A percentile compares a stretch with the other conserved stretches of the same genome.
Conservation (phyloP, 2,888 invertebrate genomes). For the Drosophila diplacantha region DNA sequence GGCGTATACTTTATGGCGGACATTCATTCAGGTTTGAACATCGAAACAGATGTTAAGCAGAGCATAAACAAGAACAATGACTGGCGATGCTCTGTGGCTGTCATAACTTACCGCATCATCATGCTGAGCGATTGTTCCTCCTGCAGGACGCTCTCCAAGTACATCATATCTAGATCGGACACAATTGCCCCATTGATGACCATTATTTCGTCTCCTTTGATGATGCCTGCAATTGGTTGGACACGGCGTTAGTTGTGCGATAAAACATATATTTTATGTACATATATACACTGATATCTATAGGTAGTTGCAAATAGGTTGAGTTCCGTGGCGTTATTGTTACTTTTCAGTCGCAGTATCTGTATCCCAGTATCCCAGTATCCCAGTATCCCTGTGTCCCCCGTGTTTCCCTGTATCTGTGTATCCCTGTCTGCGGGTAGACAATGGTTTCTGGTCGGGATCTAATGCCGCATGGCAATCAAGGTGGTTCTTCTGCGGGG, state of each 20-base stretch:
- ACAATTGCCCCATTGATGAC: slow-evolving; percentile 99
- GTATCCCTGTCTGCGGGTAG: slow-evolving; percentile 2
- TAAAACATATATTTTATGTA: slow-evolving; percentile 13
- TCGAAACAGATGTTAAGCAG: slow-evolving; percentile 37
- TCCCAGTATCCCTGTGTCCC: background rate
- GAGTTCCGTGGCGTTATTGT: slow-evolving; percentile 27
- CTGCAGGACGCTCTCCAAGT: slow-evolving; percentile 96
- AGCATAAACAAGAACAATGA: slow-evolving; percentile 28
- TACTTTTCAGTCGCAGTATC: slow-evolving; percentile 20
- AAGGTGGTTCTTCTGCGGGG: slow-evolving; percentile 17
- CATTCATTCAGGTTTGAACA: slow-evolving; percentile 17
- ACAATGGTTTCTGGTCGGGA: slow-evolving; percentile 21
- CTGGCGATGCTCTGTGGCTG: slow-evolving; percentile 17
- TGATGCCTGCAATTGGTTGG: slow-evolving; percentile 85
- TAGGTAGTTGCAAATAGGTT: slow-evolving; percentile 25
- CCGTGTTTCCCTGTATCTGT: background rate
- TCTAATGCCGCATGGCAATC: slow-evolving; percentile 35
- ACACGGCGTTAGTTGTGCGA: slow-evolving; percentile 25
- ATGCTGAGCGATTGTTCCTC: slow-evolving; percentile 95
- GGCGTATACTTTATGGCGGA: slow-evolving; percentile 18
- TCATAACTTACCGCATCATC: slow-evolving; percentile 89
- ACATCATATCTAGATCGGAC: slow-evolving; percentile 99
- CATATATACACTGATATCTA: slow-evolving; percentile 11
- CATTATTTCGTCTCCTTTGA: slow-evolving; percentile 98
- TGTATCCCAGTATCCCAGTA: background rate